phyloP scores from a whole-genome alignment of 2,888 invertebrate species.

The Flexamia atlantica region DNA sequence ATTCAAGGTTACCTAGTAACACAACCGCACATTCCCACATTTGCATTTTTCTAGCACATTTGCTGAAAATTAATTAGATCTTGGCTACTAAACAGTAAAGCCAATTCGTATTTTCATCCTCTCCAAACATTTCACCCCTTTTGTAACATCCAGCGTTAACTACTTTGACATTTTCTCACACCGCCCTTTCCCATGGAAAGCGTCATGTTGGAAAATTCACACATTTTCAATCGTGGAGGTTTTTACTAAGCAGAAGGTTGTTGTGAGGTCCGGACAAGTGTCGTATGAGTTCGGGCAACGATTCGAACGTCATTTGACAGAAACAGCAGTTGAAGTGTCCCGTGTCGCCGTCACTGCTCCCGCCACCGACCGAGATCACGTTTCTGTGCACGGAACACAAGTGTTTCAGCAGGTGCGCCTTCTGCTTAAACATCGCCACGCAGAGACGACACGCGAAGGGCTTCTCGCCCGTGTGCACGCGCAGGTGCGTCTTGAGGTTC shows the following conservation, averaged over 20 bases:
- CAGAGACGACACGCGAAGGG: slow-evolving; percentile 93
- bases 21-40: too few species aligned
- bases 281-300: slow-evolving; percentile 90
- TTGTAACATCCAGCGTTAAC: not conserved
- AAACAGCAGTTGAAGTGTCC: slow-evolving; percentile 92
- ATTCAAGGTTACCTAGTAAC: too few species aligned
- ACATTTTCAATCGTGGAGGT: slow-evolving; percentile 82
- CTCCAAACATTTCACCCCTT: too few species aligned
- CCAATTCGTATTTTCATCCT: too few species aligned
- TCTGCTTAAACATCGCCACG: slow-evolving; percentile 95
- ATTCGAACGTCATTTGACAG: slow-evolving; percentile 91
- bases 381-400: slow-evolving; percentile 93
- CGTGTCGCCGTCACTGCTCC: slow-evolving; percentile 82
- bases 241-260: slow-evolving; percentile 91
- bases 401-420: slow-evolving; percentile 92
- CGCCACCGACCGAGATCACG: slow-evolving; percentile 90
- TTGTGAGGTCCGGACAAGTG: slow-evolving; percentile 94
- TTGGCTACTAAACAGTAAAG: too few species aligned
- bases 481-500: slow-evolving; percentile 93
- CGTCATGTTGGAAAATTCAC: slow-evolving; percentile 34
- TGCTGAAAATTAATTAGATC: too few species aligned
- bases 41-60: not conserved
- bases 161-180: not conserved
- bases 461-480: slow-evolving; percentile 93
- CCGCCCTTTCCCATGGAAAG: not conserved